Evolutionary conservation across 2,888 invertebrate genomes (phyloP).

Genomic region (Pandemis cinnamomeana): DNA sequence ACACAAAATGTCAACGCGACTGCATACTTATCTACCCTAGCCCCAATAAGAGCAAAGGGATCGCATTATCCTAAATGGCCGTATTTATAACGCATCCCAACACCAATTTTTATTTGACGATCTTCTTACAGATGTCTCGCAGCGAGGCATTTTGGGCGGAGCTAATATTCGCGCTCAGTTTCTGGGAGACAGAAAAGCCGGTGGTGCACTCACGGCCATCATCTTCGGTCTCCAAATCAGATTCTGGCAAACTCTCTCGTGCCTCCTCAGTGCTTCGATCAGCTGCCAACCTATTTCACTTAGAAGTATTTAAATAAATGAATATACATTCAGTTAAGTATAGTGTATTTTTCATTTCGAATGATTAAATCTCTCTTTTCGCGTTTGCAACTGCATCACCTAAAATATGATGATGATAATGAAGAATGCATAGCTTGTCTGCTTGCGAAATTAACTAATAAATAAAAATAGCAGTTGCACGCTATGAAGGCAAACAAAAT

Average conservation of each 20-base stretch:
- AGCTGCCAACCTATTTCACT: conserved; percentile 71
- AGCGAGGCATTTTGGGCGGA: conserved; percentile 89
- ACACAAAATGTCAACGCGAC: too few relatives aligned
- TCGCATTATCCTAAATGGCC: too few relatives aligned
- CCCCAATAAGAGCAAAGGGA: too few relatives aligned
- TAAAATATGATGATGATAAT: background rate
- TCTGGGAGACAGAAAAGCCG: conserved; percentile 90
- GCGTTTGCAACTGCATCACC: background rate
- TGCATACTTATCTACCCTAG: too few relatives aligned
- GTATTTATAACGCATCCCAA: too few relatives aligned
- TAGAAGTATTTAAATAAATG: conserved; percentile 59
- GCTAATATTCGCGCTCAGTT: conserved; percentile 88
- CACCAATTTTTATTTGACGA: background rate
- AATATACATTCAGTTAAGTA: background rate
- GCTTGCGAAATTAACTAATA: too few relatives aligned
- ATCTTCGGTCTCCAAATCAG: conserved; percentile 60
- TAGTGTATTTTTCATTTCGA: background rate
- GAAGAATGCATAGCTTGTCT: too few relatives aligned
- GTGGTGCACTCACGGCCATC: conserved; percentile 80
- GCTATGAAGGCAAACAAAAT: too few relatives aligned
- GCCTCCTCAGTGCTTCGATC: conserved; percentile 76
- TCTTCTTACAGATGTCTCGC: conserved; percentile 85
- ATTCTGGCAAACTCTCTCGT: conserved; percentile 61
- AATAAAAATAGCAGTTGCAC: too few relatives aligned
- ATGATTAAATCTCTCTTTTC: background rate